phyloP scores from a whole-genome alignment of 2,113 vertebrate genomes.

The Vulpes ferrilata region DNA sequence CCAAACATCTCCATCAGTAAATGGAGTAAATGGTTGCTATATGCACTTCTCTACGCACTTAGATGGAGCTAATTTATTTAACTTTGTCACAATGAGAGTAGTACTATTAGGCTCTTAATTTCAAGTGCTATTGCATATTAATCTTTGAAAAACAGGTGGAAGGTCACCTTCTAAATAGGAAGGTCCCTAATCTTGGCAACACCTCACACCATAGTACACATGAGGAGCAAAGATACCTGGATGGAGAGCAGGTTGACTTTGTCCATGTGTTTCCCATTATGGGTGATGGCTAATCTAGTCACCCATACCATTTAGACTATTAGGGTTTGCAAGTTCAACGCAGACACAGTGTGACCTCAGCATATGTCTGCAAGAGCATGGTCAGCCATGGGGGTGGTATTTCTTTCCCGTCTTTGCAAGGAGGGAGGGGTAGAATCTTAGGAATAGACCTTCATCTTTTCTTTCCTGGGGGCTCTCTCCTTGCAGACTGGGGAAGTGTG shows the following conservation, averaged over 20 bases:
- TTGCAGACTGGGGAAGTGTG: constrained; percentile 59
- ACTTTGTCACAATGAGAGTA: not conserved
- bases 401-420: not conserved
- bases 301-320: accelerated
- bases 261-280: accelerated
- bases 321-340: not conserved
- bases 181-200: not conserved
- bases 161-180: not conserved
- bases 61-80: no score
- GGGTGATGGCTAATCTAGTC: not conserved
- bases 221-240: not conserved
- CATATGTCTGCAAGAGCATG: accelerated
- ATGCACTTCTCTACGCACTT: not conserved
- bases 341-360: accelerated
- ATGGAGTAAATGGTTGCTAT: not conserved
- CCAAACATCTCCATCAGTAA: accelerated
- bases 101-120: not conserved
- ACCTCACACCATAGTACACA: not conserved
- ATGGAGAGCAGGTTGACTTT: accelerated
- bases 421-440: not conserved
- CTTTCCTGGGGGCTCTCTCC: not conserved
- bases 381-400: accelerated
- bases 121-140: no score
- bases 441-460: accelerated
- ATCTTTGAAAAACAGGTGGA: not conserved